Percentiles rank a stretch among this genome's conserved stretches.
These are phyloP conservation scores for Accipiter cooperii DNA, from an alignment of 2,113 vertebrate species.

Conservation along the genomic window DNA sequence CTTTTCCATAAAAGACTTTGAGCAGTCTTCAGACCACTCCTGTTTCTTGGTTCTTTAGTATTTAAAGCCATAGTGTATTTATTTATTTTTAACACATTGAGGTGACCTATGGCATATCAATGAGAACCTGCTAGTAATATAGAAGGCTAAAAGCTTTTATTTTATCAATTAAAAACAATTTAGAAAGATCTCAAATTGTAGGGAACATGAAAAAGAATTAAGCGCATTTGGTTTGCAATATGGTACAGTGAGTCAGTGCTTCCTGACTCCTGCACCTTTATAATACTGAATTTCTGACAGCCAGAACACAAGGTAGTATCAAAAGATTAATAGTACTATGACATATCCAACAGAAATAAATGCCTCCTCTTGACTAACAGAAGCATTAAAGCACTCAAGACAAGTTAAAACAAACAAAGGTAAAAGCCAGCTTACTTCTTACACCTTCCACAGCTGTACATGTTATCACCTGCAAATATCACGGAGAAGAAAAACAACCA, in stretches of 20 bases:
- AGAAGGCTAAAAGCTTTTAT: not conserved
- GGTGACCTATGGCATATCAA: not conserved
- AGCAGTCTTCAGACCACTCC: not conserved
- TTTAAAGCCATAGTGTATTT: not conserved
- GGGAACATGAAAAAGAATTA: not conserved
- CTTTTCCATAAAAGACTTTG: not conserved
- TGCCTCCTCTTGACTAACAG: not conserved
- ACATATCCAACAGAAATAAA: not conserved
- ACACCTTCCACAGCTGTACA: constrained; percentile 99
- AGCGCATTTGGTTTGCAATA: not conserved
- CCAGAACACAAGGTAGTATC: not conserved
- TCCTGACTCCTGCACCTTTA: not conserved
- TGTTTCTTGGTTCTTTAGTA: not conserved
- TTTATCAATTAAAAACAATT: not conserved
- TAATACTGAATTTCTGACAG: not conserved
- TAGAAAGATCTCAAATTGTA: not conserved
- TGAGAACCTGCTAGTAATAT: not conserved
- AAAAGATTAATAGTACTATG: not conserved
- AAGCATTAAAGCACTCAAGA: not conserved
- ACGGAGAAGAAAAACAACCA: not conserved
- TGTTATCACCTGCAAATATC: constrained; percentile 88
- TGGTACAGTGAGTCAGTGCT: not conserved
- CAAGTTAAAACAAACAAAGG: not conserved
- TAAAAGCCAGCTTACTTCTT: constrained; percentile 88
- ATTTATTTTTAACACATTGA: not conserved